Conservation (phyloP, 2,888 invertebrate species). For the Ophonus ardosiacus region DNA sequence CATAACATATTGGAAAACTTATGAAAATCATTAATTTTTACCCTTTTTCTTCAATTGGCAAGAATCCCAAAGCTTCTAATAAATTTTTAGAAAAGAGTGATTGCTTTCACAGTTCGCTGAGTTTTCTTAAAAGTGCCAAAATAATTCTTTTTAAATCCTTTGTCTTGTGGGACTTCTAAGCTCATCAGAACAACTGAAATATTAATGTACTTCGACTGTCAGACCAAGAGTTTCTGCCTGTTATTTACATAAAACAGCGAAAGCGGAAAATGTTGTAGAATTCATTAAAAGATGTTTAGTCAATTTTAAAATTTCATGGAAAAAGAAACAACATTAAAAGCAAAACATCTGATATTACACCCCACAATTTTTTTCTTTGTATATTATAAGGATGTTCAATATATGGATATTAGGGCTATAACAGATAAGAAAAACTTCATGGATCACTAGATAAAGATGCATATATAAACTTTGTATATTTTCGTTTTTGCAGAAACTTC, state of each 20-base stretch:
- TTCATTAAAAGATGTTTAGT: background rate
- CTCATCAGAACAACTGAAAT: slow-evolving; percentile 22
- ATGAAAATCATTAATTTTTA: no score
- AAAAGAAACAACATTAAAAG: background rate
- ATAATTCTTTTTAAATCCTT: background rate
- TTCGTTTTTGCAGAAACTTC: background rate
- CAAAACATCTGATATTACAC: background rate
- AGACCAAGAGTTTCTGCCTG: background rate
- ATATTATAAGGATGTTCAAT: no score
- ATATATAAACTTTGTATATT: no score
- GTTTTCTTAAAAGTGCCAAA: background rate
- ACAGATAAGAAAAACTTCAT: background rate
- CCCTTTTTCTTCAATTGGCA: no score
- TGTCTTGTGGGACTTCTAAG: background rate
- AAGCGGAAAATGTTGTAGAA: background rate
- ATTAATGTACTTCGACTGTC: slow-evolving; percentile 27
- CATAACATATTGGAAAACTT: no score
- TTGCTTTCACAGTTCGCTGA: background rate
- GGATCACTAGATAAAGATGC: no score
- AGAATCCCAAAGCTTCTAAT: background rate
- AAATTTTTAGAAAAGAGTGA: background rate
- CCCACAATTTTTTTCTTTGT: background rate
- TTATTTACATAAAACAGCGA: background rate
- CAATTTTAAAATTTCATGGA: background rate
- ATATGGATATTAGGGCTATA: background rate